A percentile compares a stretch with the other conserved stretches of the same genome.
Evolutionary conservation across 2,113 vertebrate species (phyloP).

Genomic region (Egretta garzetta): DNA sequence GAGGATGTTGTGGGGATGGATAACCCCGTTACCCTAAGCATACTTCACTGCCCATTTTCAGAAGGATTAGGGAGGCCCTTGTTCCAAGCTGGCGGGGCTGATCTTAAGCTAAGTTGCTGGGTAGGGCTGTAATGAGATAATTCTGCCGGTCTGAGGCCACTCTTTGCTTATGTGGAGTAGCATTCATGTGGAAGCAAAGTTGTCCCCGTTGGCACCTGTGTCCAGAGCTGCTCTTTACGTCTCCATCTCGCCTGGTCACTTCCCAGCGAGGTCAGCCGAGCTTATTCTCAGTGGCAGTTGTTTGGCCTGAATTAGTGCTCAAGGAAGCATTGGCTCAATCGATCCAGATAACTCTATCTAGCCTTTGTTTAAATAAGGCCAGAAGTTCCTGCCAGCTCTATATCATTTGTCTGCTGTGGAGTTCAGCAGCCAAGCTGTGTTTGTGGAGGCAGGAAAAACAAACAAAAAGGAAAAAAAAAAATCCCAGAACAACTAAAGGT

Average conservation of each 20-base stretch:
- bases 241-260: background rate
- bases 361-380: conserved; percentile 36
- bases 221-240: background rate
- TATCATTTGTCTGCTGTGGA: conserved; percentile 4
- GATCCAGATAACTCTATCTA: conserved; percentile 15
- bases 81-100: background rate
- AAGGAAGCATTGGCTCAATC: conserved; percentile 24
- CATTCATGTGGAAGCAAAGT: background rate
- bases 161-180: background rate
- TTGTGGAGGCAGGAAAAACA: background rate
- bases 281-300: conserved; percentile 12
- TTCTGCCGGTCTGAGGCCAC: background rate
- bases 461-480: background rate
- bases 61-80: background rate
- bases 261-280: background rate
- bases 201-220: accelerated
- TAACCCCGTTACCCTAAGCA: background rate
- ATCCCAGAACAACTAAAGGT: background rate
- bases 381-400: background rate
- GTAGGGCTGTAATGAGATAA: background rate
- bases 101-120: background rate
- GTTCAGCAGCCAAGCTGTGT: background rate
- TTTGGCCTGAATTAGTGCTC: conserved; percentile 31
- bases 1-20: background rate
- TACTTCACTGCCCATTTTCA: background rate